Evolutionary conservation across 2,888 invertebrate genomes (phyloP).

Genomic region (Cheilosia scutellata): DNA sequence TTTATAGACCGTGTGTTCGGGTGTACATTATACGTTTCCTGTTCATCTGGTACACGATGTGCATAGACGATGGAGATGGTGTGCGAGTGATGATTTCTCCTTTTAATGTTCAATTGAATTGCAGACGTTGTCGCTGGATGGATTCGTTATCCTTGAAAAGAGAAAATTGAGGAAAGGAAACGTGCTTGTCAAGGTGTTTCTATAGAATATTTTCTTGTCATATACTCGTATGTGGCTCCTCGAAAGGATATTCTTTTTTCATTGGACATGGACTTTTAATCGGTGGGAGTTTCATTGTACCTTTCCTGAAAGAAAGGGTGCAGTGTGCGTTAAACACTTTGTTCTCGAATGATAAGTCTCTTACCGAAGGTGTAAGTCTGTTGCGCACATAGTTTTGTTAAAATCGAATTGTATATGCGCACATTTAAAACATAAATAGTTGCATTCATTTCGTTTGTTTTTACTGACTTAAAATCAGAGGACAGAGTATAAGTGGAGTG

Average conservation of each 20-base stretch:
- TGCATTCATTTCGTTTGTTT: no score
- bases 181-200: constrained; percentile 57
- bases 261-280: constrained; percentile 13
- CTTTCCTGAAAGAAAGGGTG: background rate
- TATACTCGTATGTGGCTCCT: background rate
- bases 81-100: constrained; percentile 30
- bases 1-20: constrained; percentile 50
- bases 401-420: no score
- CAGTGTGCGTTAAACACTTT: background rate
- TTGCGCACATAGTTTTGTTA: no score
- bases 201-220: constrained; percentile 39
- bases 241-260: background rate
- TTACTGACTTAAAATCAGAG: no score
- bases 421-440: no score
- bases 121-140: constrained; percentile 68
- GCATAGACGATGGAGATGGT: background rate
- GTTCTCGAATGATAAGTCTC: background rate
- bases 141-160: constrained; percentile 35
- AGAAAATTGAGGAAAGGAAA: constrained; percentile 48
- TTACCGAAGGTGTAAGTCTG: background rate
- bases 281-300: constrained; percentile 6
- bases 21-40: constrained; percentile 54
- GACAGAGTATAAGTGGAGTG: no score
- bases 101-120: constrained; percentile 71
- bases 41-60: constrained; percentile 24